Evolutionary conservation across 2,888 invertebrate genomes (phyloP).

Genomic region (Pyralis farinalis): DNA sequence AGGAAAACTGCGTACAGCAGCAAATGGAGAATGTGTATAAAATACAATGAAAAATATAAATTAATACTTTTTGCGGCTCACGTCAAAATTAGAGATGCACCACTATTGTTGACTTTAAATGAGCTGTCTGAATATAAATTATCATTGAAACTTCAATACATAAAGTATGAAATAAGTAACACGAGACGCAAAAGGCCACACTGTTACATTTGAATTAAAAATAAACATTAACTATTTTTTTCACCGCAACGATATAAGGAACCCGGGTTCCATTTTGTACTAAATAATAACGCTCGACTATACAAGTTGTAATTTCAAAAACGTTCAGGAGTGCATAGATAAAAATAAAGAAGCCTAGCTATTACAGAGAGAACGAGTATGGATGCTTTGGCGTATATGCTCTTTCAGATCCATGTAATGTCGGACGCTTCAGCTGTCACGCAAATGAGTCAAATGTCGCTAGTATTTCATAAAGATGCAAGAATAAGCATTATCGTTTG

Average conservation of each 20-base stretch:
- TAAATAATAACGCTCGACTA: slow-evolving; percentile 27
- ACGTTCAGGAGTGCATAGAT: neutral
- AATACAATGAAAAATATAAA: slow-evolving; percentile 28
- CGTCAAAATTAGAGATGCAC: slow-evolving; percentile 28
- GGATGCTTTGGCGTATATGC: no score
- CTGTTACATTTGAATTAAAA: slow-evolving; percentile 38
- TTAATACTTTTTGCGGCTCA: slow-evolving; percentile 33
- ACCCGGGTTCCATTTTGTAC: slow-evolving; percentile 24
- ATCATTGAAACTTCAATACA: slow-evolving; percentile 19
- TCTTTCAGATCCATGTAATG: no score
- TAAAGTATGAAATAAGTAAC: slow-evolving; percentile 29
- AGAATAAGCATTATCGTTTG: no score
- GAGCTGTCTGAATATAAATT: slow-evolving; percentile 21
- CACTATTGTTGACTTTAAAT: slow-evolving; percentile 16
- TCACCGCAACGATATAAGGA: slow-evolving; percentile 20
- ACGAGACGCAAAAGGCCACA: slow-evolving; percentile 30
- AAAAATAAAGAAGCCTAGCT: slow-evolving; percentile 1
- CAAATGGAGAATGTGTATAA: slow-evolving; percentile 29
- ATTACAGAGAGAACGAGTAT: no score
- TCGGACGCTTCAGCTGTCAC: no score
- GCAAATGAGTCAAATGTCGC: no score
- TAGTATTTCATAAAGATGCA: no score
- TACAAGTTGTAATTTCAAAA: neutral
- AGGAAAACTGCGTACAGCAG: slow-evolving; percentile 22
- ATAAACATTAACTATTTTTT: slow-evolving; percentile 56